Percentiles rank a stretch among this genome's conserved stretches.
Evolutionary conservation across 2,888 invertebrate genomes (phyloP).

Genomic region (Alentia gelatinosa): DNA sequence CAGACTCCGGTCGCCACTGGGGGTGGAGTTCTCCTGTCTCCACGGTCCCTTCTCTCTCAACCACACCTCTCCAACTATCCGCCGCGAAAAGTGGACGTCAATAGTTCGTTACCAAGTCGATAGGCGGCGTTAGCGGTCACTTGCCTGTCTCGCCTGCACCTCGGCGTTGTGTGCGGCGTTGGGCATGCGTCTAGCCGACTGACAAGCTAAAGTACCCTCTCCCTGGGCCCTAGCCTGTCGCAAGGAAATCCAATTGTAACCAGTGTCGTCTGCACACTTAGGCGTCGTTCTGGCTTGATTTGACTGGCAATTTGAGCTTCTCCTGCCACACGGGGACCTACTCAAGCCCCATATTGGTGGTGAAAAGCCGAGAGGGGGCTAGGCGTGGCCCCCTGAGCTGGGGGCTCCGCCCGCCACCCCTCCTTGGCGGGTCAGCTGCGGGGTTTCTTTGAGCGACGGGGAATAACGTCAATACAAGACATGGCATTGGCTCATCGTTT

Average conservation of each 20-base stretch:
- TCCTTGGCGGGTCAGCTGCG: neutral
- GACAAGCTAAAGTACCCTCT: neutral
- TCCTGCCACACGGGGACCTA: neutral
- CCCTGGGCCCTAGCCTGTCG: neutral
- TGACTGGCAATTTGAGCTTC: conserved; percentile 32
- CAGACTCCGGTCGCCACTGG: neutral
- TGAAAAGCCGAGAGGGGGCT: neutral
- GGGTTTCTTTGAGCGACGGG: neutral
- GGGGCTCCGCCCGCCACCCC: neutral
- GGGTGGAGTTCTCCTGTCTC: neutral
- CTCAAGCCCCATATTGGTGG: neutral
- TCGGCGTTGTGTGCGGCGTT: neutral
- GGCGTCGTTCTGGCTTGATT: conserved; percentile 13
- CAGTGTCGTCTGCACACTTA: conserved; percentile 30
- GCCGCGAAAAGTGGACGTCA: conserved; percentile 13
- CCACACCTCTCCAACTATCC: neutral
- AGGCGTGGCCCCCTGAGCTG: neutral
- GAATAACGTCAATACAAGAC: neutral
- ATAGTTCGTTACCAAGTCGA: conserved; percentile 30
- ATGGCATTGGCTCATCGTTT: neutral
- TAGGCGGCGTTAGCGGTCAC: conserved; percentile 40
- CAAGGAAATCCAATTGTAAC: conserved; percentile 36
- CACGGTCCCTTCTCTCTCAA: neutral
- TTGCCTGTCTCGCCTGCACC: neutral
- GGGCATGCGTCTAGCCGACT: neutral